These are phyloP conservation scores for Galerucella pusilla DNA, from an alignment of 2,888 invertebrate species.

Conservation along the genomic window DNA sequence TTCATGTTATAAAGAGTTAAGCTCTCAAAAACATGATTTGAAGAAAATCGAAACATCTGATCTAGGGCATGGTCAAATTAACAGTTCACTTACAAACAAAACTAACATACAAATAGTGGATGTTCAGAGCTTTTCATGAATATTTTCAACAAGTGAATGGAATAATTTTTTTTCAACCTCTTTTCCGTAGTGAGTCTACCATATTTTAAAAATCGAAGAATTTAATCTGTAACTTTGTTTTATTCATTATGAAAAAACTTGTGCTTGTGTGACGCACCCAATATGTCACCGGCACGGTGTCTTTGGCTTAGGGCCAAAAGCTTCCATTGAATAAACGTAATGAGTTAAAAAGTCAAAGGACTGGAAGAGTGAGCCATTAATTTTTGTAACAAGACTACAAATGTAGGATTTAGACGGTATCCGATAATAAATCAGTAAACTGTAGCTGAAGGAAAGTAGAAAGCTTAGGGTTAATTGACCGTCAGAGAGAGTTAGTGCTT, in stretches of 20 bases:
- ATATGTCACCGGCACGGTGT: slow-evolving; percentile 16
- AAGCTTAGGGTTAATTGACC: slow-evolving; percentile 41
- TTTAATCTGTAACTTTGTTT: background rate
- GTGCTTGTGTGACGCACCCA: slow-evolving; percentile 3
- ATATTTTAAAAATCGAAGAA: too few species aligned
- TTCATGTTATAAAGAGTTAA: too few species aligned
- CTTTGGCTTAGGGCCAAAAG: slow-evolving; percentile 23
- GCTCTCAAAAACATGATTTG: too few species aligned
- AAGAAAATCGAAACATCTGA: too few species aligned
- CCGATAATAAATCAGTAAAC: slow-evolving; percentile 44
- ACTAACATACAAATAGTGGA: too few species aligned
- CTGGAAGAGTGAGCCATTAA: slow-evolving; percentile 35
- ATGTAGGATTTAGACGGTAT: slow-evolving; percentile 43
- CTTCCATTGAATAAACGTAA: slow-evolving; percentile 28
- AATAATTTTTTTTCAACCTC: too few species aligned
- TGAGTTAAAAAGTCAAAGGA: slow-evolving; percentile 32
- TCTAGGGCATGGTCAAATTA: too few species aligned
- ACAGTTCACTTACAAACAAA: too few species aligned
- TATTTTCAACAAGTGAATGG: too few species aligned
- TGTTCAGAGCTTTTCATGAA: too few species aligned
- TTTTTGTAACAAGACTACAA: slow-evolving; percentile 38
- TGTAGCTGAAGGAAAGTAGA: slow-evolving; percentile 38
- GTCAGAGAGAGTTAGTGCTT: slow-evolving; percentile 39
- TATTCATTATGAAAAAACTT: background rate
- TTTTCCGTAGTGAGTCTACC: too few species aligned